Base-by-base conservation (phyloP, 2,888 invertebrate genomes). In the Dasysyrphus albostriatus region DNA sequence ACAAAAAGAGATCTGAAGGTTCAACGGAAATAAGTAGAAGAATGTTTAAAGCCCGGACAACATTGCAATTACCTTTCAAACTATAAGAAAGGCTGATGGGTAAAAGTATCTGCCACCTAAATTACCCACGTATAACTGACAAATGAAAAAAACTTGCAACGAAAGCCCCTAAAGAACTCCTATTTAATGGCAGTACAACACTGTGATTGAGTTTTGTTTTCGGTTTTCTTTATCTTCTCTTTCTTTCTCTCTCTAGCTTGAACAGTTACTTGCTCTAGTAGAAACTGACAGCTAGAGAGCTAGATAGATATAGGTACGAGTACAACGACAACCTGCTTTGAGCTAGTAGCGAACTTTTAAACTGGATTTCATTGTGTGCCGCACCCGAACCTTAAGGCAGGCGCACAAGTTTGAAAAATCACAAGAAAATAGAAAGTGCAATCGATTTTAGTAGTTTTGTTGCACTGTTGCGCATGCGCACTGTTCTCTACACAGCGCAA, bases 381-480 rank as follows among this genome's bases (percentile, higher is more conserved):
- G 70, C 75, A 34, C 65, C 80, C 80, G 70, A 73, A 75, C 65
- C 72, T 76, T 51, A 51, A 72, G 72, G 63, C 56, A 49, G 37
- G 34, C 67, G 49, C 67, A 49, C 67, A 67, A 63, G 44, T 49
- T 49, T 49, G 67, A 34, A 61, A 73, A 65, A 54, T 42, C 69
- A 32, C 69, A 54, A 70, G 63, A 75, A 87, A 87, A 87, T 87
- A 87, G 87, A 87, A 87, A 87, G 87, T 87, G 78, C 87, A 75
- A 87, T 83, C 79, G 82, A 79, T 79, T 82, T 87, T 67, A 49
- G 34, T 67, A 34, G 49, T 19, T 49, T 67, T 34, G 4, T 34
- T 49, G 16, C 2, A 42, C 61, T 42, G 37, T 12, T 47, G 65
- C 47, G 32, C 65, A 19, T 65, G 65, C 19, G 29, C 63, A 63